Conservation (phyloP, 2,113 vertebrate genomes). For the Leptobrachium leishanense region DNA sequence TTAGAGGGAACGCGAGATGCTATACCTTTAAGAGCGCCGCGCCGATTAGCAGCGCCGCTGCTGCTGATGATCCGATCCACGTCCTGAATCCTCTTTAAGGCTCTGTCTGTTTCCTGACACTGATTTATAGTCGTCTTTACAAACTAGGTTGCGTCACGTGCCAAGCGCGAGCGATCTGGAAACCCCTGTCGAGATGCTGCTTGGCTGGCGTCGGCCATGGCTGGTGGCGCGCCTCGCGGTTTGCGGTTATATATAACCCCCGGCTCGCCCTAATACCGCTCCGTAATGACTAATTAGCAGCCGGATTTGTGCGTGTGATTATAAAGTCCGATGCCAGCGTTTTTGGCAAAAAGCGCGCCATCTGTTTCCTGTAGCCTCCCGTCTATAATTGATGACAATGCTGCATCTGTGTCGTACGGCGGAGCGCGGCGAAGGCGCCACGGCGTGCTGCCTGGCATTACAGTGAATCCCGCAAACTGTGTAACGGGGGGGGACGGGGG, state of each 20-base stretch:
- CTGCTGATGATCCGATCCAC: too few relatives aligned
- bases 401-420: not conserved
- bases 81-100: too few relatives aligned
- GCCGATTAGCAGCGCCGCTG: too few relatives aligned
- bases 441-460: too few relatives aligned
- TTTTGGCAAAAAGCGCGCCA: constrained; percentile 46
- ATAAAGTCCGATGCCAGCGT: constrained; percentile 17
- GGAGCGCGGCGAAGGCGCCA: too few relatives aligned
- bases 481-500: too few relatives aligned
- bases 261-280: not conserved
- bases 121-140: not conserved
- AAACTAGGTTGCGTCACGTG: not conserved
- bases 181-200: not conserved
- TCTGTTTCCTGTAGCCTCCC: constrained; percentile 39
- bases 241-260: not conserved
- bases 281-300: constrained; percentile 51
- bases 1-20: too few relatives aligned
- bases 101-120: not conserved
- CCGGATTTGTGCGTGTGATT: constrained; percentile 36
- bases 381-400: constrained; percentile 5
- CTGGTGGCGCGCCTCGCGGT: not conserved
- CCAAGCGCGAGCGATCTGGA: not conserved
- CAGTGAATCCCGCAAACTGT: too few relatives aligned
- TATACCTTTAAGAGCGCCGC: too few relatives aligned
- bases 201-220: not conserved